A percentile compares a stretch with the other conserved stretches of the same genome.
Evolutionary conservation across 2,888 invertebrate species (phyloP).

Genomic region (Laspeyria flexula): DNA sequence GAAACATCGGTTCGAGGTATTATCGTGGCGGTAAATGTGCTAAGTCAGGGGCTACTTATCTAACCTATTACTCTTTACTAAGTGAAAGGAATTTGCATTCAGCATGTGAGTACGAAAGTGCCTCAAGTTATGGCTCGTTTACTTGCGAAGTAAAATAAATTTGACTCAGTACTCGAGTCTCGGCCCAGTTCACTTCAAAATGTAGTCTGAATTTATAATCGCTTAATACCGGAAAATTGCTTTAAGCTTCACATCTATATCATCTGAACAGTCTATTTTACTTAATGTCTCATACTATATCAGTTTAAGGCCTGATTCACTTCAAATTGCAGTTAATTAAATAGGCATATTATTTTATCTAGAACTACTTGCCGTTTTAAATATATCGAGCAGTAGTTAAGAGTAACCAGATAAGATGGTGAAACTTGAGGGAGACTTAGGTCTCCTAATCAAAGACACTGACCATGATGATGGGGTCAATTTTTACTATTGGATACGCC

Average conservation of each 20-base stretch:
- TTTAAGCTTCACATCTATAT: slow-evolving; percentile 21
- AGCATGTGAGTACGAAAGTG: slow-evolving; percentile 42
- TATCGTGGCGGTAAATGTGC: slow-evolving; percentile 71
- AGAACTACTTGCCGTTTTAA: no score
- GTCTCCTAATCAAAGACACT: no score
- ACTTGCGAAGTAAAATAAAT: slow-evolving; percentile 36
- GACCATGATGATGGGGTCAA: no score
- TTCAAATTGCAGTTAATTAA: slow-evolving; percentile 7
- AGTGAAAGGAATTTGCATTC: slow-evolving; percentile 70
- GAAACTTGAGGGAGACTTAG: no score
- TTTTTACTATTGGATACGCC: no score
- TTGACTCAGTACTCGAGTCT: slow-evolving; percentile 17
- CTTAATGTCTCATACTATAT: slow-evolving; percentile 28
- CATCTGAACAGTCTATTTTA: slow-evolving; percentile 26
- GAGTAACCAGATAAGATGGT: no score
- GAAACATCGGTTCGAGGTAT: slow-evolving; percentile 68
- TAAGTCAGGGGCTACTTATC: slow-evolving; percentile 76
- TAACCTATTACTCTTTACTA: slow-evolving; percentile 69
- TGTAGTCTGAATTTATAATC: slow-evolving; percentile 44
- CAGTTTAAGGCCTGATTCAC: slow-evolving; percentile 6
- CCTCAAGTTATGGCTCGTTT: slow-evolving; percentile 29
- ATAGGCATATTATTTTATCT: background rate
- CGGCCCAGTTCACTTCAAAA: slow-evolving; percentile 21
- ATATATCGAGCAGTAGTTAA: no score
- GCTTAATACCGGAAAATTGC: slow-evolving; percentile 36